These are phyloP conservation scores for Saxidomus purpurata DNA, from an alignment of 1,140 invertebrate species.

Conservation along the genomic window DNA sequence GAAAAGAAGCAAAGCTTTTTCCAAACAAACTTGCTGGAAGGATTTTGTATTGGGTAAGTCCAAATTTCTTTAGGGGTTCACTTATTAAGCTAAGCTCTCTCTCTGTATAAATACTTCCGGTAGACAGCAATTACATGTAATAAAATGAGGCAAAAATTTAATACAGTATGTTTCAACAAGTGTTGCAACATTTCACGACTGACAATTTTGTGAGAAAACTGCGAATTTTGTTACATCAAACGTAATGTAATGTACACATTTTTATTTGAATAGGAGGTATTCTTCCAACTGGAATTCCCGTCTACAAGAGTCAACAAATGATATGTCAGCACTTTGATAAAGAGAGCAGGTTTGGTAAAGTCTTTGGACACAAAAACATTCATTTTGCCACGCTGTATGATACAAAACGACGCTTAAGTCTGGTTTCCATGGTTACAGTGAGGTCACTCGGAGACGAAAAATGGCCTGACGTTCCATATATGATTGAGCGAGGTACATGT, in stretches of 20 bases:
- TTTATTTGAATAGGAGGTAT: slow-evolving; percentile 27
- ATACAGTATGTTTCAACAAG: no score
- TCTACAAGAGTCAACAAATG: slow-evolving; percentile 69
- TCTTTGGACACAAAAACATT: slow-evolving; percentile 70
- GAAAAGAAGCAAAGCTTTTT: slow-evolving; percentile 67
- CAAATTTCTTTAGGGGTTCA: no score
- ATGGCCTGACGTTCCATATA: slow-evolving; percentile 75
- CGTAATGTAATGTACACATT: no score
- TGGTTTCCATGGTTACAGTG: slow-evolving; percentile 71
- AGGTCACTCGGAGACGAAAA: slow-evolving; percentile 70
- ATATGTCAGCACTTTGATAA: slow-evolving; percentile 76
- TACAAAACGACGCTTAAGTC: slow-evolving; percentile 70
- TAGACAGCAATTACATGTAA: no score
- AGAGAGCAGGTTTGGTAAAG: slow-evolving; percentile 68
- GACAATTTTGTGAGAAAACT: no score
- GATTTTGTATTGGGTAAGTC: slow-evolving; percentile 68
- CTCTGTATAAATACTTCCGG: no score
- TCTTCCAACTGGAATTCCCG: slow-evolving; percentile 73
- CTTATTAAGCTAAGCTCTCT: no score
- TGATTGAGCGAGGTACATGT: slow-evolving; percentile 76
- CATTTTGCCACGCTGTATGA: slow-evolving; percentile 76
- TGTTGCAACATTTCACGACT: no score
- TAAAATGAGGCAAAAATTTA: no score
- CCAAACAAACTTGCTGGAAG: slow-evolving; percentile 74
- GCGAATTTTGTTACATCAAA: no score